Base-by-base conservation (phyloP, 2,888 invertebrate genomes). In the Trichopoda pennipes region DNA sequence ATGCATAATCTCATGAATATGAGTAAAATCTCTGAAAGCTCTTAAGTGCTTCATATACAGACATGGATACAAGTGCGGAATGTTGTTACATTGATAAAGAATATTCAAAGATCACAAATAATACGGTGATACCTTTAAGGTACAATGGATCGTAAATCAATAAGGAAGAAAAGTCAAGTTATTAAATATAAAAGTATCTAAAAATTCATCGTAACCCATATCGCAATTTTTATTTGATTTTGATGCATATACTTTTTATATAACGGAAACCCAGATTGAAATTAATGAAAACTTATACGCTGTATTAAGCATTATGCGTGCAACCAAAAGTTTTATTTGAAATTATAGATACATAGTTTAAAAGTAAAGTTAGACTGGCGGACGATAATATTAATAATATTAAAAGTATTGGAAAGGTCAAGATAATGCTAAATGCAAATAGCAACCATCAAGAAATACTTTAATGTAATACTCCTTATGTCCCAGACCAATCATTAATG, bases 11-110 rank as follows among this genome's bases (percentile, higher is more conserved):
- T 16, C 23, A 32, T 7, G 21, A n/a, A n/a, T 35, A 17, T 21
- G 21, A 51, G 49, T 7, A 51, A n/a, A n/a, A 49, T 12, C 6
- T 35, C n/a, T 35, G n/a, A 21, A 38, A 28, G 58, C 23, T 14
- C 1, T 10, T 3, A n/a, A 47, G 9, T 10, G 14, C 1, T n/a
- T 8, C n/a, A 1, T 16, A 73, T n/a, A 53, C 38, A 10, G 61
- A 73, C 32, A 73, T 64, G 56, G 74, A 74, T 55, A 38, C 58
- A 17, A 23, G 60, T 61, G 47, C 72, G 3, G 72, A 72, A 63
- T 23, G 19, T 73, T 28, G 63, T 73, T n/a, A 21, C 35, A 51
- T 61, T 61, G 60, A 61, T 58, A 17, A 73, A 61, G 21, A 61
- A 73, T 55, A 38, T 74, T 1, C 53, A 73, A 61, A 3, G n/a